Base-by-base conservation (phyloP, 2,113 vertebrate species). In the Notothenia coriiceps region DNA sequence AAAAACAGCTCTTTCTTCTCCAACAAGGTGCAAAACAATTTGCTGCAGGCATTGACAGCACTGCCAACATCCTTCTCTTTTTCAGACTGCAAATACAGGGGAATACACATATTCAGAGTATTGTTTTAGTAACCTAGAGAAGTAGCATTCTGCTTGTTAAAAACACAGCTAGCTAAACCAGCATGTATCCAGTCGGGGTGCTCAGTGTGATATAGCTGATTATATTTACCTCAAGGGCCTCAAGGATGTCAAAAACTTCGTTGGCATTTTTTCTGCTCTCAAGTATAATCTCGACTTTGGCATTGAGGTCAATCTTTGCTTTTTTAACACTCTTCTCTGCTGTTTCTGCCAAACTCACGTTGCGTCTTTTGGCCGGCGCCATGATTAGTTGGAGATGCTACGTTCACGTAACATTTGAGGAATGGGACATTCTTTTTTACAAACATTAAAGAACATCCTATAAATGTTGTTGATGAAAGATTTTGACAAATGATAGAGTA, bases 221-320 rank as follows among this genome's bases (percentile, higher is more conserved):
- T 54, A 7, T 43, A 18, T 51, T 54, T 49, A 95, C 95, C 93
- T 93, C 86, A 29, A 96, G 77, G 49, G 83, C 83, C 50, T 97
- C 96, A 73, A 98, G 79, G 22, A 98, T 76, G 83, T 99, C 97
- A 64, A 97, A 97, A 18, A 98, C 92, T 3, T 94, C 93, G 87
- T 98, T 99, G 49, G 97, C 97, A 12, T 94, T 74, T 72, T 90
- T 83, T 54, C 94, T 95, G 87, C 82, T 96, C 22, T 85, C 74
- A 43, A 98, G 91, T 77, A 97, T 87, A 1, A 80, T 83, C 2
- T 93, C 91, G 33, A 96, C 70, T 76, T 85, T 86, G 18, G 22
- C 13, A 14, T 77, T 82, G 2, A 92, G 51, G 0, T 85, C 82
- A 0, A 89, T 82, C 89, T 94, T 95, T 2, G 66, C 67, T 7